Percentiles rank a stretch among this genome's conserved stretches.
Evolutionary conservation across 2,113 vertebrate genomes (phyloP).

Genomic region (Macrotus californicus): DNA sequence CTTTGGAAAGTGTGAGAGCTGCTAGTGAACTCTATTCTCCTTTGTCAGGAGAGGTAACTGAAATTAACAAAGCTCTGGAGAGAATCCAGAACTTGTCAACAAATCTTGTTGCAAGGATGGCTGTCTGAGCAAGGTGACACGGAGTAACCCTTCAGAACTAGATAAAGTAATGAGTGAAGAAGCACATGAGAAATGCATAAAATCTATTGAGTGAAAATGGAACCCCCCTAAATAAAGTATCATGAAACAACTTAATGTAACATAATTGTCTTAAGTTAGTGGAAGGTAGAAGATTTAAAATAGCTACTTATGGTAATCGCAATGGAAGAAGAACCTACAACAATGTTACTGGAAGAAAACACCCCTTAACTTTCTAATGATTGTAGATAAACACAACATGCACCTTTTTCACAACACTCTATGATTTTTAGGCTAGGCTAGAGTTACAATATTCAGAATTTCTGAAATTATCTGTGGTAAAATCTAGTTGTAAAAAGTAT

Average conservation of each 20-base stretch:
- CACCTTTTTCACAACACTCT: neutral
- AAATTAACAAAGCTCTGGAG: neutral
- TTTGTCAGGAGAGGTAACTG: neutral
- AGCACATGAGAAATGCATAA: slow-evolving; percentile 91
- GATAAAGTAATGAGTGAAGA: slow-evolving; percentile 92
- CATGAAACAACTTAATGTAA: neutral
- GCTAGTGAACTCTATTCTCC: neutral
- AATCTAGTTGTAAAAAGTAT: slow-evolving; percentile 39
- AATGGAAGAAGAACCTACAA: slow-evolving; percentile 17
- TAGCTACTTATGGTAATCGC: slow-evolving; percentile 39
- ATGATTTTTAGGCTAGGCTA: neutral
- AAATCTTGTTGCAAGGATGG: slow-evolving; percentile 66
- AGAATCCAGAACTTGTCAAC: neutral
- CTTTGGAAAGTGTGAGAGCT: neutral
- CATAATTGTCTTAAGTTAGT: slow-evolving; percentile 36
- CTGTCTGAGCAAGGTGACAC: slow-evolving; percentile 96
- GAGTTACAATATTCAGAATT: neutral
- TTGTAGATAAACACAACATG: neutral
- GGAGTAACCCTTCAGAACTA: slow-evolving; percentile 90
- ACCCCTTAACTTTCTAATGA: neutral
- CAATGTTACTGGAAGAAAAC: neutral
- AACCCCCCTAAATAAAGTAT: neutral
- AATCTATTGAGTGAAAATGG: slow-evolving; percentile 82
- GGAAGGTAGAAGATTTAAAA: slow-evolving; percentile 46
- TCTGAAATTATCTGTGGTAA: neutral